Evolutionary conservation across 2,797 vertebrate species (phyloP), one percentile per base, ranked within the genome.

Genomic region (Anas georgica): DNA sequence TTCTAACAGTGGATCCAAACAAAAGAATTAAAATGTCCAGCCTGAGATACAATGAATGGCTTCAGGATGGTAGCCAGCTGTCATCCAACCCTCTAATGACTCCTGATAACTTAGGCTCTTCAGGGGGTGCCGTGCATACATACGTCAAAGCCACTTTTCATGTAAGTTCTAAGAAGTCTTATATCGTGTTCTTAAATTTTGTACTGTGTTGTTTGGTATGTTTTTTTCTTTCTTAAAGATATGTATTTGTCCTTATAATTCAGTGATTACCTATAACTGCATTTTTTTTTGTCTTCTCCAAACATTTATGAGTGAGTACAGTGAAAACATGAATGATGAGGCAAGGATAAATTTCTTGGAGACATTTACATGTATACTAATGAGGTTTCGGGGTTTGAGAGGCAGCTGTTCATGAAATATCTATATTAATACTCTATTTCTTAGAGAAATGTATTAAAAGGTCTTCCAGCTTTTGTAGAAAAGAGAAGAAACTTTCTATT

Each of bases 31-130:
- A 99, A 97, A 99, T 99, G 99, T 99, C 98, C 25, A 98, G 98
- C 76, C 98, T 99, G 78, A 98, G 99, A 60, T 98, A 99, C 97
- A 99, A 99, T 0, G 98, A 99, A 83, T 99, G 99, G 99, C 98
- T 99, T 63, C 99, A 99, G 97, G 99, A 99, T n/a, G 99, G 99
- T 97, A 99, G 99, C 96, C 99, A 99, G 96, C 98, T 99, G 82
- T 99, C 99, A 88, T 99, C 99, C 55, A 99, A 99, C 91, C 99
- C 99, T 25, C 98, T 99, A 35, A 99, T 99, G 99, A 99, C 99
- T 12, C 99, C 99, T 1, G 99, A 99, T 97, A 98, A 99, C 76
- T 98, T 99, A 8, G 99, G 99, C 76, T 98, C 99, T 41, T 99
- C 99, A 31, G 98, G 99, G 63, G 98, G 98, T 87, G 98, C 99